A percentile compares a stretch with the other conserved stretches of the same genome.
phyloP scores from a whole-genome alignment of 2,113 vertebrate species.

The Tetrao urogallus region DNA sequence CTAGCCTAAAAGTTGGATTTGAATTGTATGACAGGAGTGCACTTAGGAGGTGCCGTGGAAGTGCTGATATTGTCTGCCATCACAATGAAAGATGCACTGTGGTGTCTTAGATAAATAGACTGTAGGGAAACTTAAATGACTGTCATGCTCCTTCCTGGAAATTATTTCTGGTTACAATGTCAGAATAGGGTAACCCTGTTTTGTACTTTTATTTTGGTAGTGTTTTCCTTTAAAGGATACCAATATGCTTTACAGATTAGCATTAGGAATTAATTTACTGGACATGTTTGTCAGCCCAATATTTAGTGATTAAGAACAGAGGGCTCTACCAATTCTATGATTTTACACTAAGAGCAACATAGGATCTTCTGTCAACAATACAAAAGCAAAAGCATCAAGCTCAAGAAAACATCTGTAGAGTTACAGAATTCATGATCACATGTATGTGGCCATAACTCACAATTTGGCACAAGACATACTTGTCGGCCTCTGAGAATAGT shows the following conservation, averaged over 20 bases:
- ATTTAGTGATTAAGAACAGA: background rate
- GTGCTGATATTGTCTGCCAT: background rate
- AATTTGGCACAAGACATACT: background rate
- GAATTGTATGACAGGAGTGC: background rate
- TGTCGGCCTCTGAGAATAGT: background rate
- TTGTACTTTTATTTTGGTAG: background rate
- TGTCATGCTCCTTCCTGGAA: background rate
- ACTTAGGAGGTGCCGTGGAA: background rate
- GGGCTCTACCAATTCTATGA: background rate
- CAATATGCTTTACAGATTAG: background rate
- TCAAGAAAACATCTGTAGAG: background rate
- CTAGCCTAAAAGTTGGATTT: background rate
- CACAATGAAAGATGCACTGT: background rate
- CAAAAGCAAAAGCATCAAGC: background rate
- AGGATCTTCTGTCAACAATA: background rate
- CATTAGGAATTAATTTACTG: background rate
- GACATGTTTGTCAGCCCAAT: background rate
- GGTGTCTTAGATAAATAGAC: background rate
- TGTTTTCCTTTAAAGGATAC: background rate
- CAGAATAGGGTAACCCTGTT: background rate
- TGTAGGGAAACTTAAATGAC: background rate
- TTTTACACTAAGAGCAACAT: background rate
- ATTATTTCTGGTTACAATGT: background rate
- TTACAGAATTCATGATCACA: background rate
- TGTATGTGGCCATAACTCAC: background rate